Conservation (phyloP, 2,797 vertebrate species). For the Karalla daura region DNA sequence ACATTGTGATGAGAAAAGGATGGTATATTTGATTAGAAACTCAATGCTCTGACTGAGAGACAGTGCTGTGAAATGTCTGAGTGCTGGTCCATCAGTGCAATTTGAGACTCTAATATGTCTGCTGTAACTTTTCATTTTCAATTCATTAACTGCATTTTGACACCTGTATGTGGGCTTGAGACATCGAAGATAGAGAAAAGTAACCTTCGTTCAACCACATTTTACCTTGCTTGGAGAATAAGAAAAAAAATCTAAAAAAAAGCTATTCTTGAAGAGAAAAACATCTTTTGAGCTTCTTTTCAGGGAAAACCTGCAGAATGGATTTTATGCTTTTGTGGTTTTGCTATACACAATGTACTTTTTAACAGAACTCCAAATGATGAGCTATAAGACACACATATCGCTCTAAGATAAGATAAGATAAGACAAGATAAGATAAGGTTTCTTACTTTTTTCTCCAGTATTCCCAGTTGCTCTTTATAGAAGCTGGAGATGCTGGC, state of each 20-base stretch:
- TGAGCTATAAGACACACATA: neutral
- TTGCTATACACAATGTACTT: conserved; percentile 7
- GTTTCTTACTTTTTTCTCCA: conserved; percentile 91
- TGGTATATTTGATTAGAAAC: conserved; percentile 55
- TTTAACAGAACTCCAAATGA: neutral
- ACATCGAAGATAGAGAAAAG: conserved; percentile 46
- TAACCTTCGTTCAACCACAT: conserved; percentile 40
- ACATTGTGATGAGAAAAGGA: conserved; percentile 43
- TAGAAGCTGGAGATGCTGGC: conserved; percentile 84
- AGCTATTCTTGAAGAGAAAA: conserved; percentile 35
- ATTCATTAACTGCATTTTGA: conserved; percentile 60
- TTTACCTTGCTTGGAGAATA: conserved; percentile 30
- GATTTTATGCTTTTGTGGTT: conserved; percentile 27
- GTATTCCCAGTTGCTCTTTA: conserved; percentile 88
- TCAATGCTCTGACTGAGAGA: conserved; percentile 30
- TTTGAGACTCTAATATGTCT: conserved; percentile 33
- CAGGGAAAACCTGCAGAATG: conserved; percentile 11
- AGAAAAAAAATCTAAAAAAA: too few species aligned
- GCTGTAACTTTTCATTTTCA: conserved; percentile 58
- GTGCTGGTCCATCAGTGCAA: conserved; percentile 51
- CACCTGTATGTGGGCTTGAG: conserved; percentile 49
- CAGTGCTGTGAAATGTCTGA: conserved; percentile 33
- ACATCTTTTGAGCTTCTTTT: conserved; percentile 28
- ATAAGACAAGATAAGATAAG: neutral
- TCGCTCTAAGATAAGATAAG: too few species aligned